A percentile compares a stretch with the other conserved stretches of the same genome.
phyloP scores from a whole-genome alignment of 2,888 invertebrate species.

The Tethea ocularis region DNA sequence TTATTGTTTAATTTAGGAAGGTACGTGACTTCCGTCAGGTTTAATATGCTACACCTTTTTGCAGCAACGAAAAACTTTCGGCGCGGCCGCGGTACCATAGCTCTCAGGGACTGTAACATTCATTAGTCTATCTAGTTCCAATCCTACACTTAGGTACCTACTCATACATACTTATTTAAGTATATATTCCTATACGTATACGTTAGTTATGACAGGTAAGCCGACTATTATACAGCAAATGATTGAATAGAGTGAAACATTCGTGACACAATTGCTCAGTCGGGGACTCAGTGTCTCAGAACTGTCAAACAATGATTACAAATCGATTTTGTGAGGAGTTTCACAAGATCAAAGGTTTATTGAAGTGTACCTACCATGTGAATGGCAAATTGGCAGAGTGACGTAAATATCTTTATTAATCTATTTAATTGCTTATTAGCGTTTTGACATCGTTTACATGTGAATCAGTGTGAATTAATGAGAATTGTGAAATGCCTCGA shows the following conservation, averaged over 20 bases:
- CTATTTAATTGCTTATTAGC: slow-evolving; percentile 81
- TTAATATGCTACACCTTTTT: too few species aligned
- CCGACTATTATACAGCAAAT: slow-evolving; percentile 49
- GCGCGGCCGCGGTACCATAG: too few species aligned
- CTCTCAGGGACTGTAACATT: too few species aligned
- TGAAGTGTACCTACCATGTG: slow-evolving; percentile 45
- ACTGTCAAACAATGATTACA: slow-evolving; percentile 70
- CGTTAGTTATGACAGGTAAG: slow-evolving; percentile 29
- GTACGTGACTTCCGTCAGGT: too few species aligned
- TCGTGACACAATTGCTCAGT: slow-evolving; percentile 44
- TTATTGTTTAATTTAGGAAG: background rate
- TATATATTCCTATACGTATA: too few species aligned
- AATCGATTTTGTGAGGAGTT: slow-evolving; percentile 60
- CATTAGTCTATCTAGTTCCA: too few species aligned
- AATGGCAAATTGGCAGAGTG: slow-evolving; percentile 71
- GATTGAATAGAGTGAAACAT: slow-evolving; percentile 41
- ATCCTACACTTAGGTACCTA: background rate
- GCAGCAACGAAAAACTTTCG: too few species aligned
- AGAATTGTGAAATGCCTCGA: slow-evolving; percentile 56
- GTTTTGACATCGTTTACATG: slow-evolving; percentile 60
- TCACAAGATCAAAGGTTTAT: slow-evolving; percentile 70
- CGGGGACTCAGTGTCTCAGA: slow-evolving; percentile 55
- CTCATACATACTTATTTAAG: background rate
- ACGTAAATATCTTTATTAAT: slow-evolving; percentile 77
- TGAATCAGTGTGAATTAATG: slow-evolving; percentile 68